Base-by-base conservation (phyloP, 2,113 vertebrate genomes). In the Zootoca vivipara region DNA sequence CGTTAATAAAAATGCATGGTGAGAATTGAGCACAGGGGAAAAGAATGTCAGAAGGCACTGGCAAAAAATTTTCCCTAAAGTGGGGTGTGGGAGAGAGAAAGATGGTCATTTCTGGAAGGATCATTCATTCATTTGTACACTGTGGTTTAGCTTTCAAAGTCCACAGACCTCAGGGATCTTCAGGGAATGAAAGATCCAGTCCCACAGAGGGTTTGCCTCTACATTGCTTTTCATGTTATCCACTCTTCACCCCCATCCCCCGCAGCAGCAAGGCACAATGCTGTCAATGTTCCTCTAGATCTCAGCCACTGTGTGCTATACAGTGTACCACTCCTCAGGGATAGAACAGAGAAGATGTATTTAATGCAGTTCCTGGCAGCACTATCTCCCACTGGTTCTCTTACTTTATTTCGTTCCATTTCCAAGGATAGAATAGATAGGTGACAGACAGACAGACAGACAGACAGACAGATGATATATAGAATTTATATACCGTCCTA, bases 241-340 rank as follows among this genome's bases (percentile, higher is more conserved):
- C 28, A 79, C 78, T 40, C 42, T 78, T 13, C 42, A 75, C 62
- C 40, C 40, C 88, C 86, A 78, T 20, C 83, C 35, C 38, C 40
- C 35, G 30, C 7, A 33, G 22, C 35, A 40, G 46, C 72, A 40
- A 89, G 28, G 16, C 18, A 42, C 72, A 38, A 92, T 64, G 0
- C 16, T 79, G 58, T 1, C 46, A 38, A 13, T 69, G 87, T 89
- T 87, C 69, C 38, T 13, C 80, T 81, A 90, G 5, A 16, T 30
- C 70, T 74, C 83, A 64, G 80, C 70, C 65, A 83, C 52, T 1
- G 78, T 89, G 10, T 42, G n/a, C 46, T 82, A 79, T 78, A 79
- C 30, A 75, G 46, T 42, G 89, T 70, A 82, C 86, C 20, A 58
- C 8, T 38, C 79, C 82, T 69, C n/a, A 92, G 85, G 85, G 82